phyloP scores from a whole-genome alignment of 2,797 vertebrate species.

The Ciconia nigra region DNA sequence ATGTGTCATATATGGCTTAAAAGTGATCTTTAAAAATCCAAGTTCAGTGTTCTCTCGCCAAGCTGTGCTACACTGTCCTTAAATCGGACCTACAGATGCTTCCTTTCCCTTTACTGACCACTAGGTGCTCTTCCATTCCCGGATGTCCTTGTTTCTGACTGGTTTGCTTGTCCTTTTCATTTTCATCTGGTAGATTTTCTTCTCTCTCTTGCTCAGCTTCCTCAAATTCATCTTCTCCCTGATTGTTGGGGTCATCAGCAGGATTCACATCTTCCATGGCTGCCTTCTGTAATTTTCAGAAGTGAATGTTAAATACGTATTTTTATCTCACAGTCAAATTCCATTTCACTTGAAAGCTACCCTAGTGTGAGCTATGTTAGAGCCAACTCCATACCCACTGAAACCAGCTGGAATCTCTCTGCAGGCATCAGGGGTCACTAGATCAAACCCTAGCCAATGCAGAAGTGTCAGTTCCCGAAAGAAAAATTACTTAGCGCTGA shows the following conservation, averaged over 20 bases:
- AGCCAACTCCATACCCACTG: not conserved
- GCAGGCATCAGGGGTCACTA: not conserved
- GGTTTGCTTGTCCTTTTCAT: slow-evolving; percentile 66
- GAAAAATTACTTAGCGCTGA: not conserved
- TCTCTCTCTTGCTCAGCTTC: slow-evolving; percentile 90
- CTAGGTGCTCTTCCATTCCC: slow-evolving; percentile 86
- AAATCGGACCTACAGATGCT: not conserved
- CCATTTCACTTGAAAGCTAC: not conserved
- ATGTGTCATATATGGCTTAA: not conserved
- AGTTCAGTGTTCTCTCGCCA: not conserved
- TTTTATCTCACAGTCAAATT: not conserved
- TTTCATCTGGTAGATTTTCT: slow-evolving; percentile 79
- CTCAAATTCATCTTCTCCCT: slow-evolving; percentile 98
- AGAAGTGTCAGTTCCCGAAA: not conserved
- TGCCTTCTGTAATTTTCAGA: slow-evolving; percentile 73
- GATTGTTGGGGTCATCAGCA: slow-evolving; percentile 96
- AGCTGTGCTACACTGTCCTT: not conserved
- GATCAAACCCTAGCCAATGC: not conserved
- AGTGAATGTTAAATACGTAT: not conserved
- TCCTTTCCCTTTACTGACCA: slow-evolving; percentile 76
- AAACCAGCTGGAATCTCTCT: not conserved
- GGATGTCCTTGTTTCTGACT: slow-evolving; percentile 68
- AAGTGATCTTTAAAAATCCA: not conserved
- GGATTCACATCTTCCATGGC: slow-evolving; percentile 86
- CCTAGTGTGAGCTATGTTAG: not conserved